These are phyloP conservation scores for Nymphalis c-album DNA, from an alignment of 2,888 invertebrate genomes.

Conservation along the genomic window DNA sequence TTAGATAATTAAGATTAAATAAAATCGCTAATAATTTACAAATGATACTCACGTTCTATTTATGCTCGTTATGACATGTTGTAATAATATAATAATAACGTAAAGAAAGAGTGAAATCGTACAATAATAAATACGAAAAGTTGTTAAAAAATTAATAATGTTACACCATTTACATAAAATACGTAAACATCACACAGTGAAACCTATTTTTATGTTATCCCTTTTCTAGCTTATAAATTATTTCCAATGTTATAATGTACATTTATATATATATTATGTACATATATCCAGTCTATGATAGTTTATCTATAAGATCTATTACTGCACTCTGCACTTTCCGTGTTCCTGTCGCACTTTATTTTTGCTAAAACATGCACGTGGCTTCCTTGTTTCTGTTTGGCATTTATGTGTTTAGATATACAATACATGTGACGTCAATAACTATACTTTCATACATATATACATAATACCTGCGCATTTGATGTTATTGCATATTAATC, in stretches of 20 bases:
- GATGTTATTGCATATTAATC: constrained; percentile 62
- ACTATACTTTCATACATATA: constrained; percentile 61
- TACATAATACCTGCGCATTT: constrained; percentile 68
- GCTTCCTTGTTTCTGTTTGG: constrained; percentile 63
- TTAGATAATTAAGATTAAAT: constrained; percentile 31
- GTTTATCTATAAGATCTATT: constrained; percentile 35
- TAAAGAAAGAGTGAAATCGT: constrained; percentile 74
- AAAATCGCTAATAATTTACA: constrained; percentile 49
- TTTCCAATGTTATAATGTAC: constrained; percentile 29
- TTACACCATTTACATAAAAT: constrained; percentile 75
- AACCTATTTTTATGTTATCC: constrained; percentile 70
- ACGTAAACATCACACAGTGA: constrained; percentile 65
- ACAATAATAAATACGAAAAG: constrained; percentile 65
- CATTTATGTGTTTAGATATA: constrained; percentile 53
- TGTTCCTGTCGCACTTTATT: constrained; percentile 69
- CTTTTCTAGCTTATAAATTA: constrained; percentile 50
- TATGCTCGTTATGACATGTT: constrained; percentile 58
- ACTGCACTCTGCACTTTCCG: constrained; percentile 59
- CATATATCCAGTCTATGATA: constrained; percentile 19
- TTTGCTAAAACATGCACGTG: constrained; percentile 62
- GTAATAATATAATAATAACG: constrained; percentile 61
- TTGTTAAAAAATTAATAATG: constrained; percentile 74
- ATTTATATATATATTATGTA: constrained; percentile 25
- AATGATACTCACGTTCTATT: constrained; percentile 56
- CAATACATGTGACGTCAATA: constrained; percentile 52